Percentiles rank a stretch among this genome's conserved stretches.
phyloP scores from a whole-genome alignment of 2,113 vertebrate genomes.

The Fukomys damarensis region DNA sequence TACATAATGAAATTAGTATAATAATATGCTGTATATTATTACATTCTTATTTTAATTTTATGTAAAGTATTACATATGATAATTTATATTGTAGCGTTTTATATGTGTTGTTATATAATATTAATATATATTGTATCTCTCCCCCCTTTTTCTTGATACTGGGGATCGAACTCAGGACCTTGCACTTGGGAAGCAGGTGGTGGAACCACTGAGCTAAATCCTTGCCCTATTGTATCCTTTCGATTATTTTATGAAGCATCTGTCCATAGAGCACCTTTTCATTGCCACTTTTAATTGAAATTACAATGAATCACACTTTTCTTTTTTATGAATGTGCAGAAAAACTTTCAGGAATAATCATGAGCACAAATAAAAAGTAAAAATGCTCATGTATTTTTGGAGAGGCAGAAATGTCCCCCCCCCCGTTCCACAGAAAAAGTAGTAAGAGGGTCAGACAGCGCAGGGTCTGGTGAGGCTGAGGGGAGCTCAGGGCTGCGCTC shows the following conservation, averaged over 20 bases:
- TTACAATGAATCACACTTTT: background rate
- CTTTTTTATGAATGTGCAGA: background rate
- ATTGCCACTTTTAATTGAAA: background rate
- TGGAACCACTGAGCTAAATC: no score
- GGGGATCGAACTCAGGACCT: no score
- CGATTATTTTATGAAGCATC: background rate
- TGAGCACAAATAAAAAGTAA: background rate
- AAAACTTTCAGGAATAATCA: background rate
- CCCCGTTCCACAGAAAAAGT: background rate
- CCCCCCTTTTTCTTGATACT: no score
- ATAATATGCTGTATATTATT: background rate
- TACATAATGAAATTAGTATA: background rate
- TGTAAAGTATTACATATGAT: background rate
- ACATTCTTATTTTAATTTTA: background rate
- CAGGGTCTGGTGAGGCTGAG: background rate
- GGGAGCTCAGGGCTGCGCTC: constrained; percentile 6
- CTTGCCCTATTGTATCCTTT: background rate
- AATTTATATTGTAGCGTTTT: background rate
- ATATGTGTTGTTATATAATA: background rate
- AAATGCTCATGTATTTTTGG: background rate
- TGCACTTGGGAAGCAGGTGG: no score
- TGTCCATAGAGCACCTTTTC: background rate
- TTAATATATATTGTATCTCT: background rate
- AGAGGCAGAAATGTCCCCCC: constrained; percentile 9
- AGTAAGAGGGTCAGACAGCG: background rate